Evolutionary conservation across 2,888 invertebrate species (phyloP).

Genomic region (Microdon myrmicae): DNA sequence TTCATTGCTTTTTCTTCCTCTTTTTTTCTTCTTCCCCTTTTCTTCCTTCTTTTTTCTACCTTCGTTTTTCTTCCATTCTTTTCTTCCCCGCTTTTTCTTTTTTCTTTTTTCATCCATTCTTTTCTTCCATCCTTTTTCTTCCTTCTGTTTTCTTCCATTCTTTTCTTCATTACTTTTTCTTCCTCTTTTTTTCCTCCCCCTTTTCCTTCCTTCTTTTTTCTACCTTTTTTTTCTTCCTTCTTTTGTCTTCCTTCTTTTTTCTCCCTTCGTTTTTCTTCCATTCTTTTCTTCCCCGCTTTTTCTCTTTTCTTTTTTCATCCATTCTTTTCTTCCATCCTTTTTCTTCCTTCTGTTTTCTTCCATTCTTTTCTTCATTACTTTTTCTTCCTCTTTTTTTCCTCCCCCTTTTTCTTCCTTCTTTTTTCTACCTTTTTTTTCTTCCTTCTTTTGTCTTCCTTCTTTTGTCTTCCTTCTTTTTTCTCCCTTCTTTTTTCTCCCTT

Average conservation of each 20-base stretch:
- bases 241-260: slow-evolving; percentile 39
- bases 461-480: too few relatives aligned
- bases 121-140: not conserved
- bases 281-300: not conserved
- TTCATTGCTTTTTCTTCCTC: slow-evolving; percentile 12
- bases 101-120: slow-evolving; percentile 1
- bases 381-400: too few relatives aligned
- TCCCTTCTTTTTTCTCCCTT: too few relatives aligned
- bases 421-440: slow-evolving; percentile 1
- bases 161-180: slow-evolving; percentile 33
- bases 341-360: too few relatives aligned
- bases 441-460: too few relatives aligned
- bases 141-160: slow-evolving; percentile 1
- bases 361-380: too few relatives aligned
- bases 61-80: not conserved
- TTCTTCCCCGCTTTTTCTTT: not conserved
- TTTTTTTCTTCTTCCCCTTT: not conserved
- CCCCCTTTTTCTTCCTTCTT: too few relatives aligned
- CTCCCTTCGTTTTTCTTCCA: slow-evolving; percentile 28
- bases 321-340: too few relatives aligned
- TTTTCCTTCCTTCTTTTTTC: not conserved
- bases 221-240: not conserved
- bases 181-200: not conserved
- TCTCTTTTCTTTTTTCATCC: not conserved
- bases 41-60: not conserved